phyloP scores from a whole-genome alignment of 1,140 invertebrate species.

The Spodoptera frugiperda region DNA sequence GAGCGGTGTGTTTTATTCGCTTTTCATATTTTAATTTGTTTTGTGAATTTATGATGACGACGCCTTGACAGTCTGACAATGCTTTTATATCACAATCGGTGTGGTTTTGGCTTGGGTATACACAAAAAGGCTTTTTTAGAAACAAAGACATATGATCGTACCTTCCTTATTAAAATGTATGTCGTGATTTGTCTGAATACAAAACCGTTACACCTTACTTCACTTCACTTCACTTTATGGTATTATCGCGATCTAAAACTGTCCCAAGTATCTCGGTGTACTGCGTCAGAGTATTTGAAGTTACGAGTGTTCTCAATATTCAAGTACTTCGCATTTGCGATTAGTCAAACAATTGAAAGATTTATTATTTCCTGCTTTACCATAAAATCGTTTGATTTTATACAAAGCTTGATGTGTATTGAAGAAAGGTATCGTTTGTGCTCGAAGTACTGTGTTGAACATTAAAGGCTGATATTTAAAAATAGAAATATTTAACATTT shows the following conservation, averaged over 20 bases:
- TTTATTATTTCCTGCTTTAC: not conserved
- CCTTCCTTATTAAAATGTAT: too few relatives aligned
- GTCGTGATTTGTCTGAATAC: not conserved
- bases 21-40: constrained; percentile 17
- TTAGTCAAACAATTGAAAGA: not conserved
- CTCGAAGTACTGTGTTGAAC: too few relatives aligned
- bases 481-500: too few relatives aligned
- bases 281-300: constrained; percentile 7
- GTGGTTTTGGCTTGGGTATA: not conserved
- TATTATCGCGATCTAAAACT: not conserved
- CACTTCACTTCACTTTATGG: not conserved
- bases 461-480: too few relatives aligned
- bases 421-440: too few relatives aligned
- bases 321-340: not conserved
- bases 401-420: too few relatives aligned
- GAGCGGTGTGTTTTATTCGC: not conserved
- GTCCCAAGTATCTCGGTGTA: not conserved
- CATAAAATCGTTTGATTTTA: not conserved
- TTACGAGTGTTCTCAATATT: not conserved
- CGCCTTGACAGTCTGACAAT: constrained; percentile 1
- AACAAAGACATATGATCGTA: not conserved
- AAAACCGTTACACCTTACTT: constrained; percentile 1
- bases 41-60: constrained; percentile 24
- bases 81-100: not conserved
- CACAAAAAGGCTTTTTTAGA: not conserved